Conservation (phyloP, 2,888 invertebrate species). For the Lasius platythorax region DNA sequence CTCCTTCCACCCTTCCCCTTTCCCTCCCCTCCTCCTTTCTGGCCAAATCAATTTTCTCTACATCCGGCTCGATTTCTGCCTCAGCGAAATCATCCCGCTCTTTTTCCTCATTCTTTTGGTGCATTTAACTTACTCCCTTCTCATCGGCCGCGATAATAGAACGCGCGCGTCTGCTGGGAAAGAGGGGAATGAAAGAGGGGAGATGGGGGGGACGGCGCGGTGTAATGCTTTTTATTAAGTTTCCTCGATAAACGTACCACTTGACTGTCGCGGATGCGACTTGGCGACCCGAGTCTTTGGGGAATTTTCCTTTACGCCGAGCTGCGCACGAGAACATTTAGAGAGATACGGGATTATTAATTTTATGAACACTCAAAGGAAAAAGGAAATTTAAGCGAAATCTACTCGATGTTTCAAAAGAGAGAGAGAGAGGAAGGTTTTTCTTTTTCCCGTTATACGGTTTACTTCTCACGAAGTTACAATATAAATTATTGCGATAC, state of each 20-base stretch:
- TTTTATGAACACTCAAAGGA: conserved; percentile 52
- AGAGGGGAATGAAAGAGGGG: too few species aligned
- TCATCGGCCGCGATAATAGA: conserved; percentile 31
- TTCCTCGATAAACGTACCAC: conserved; percentile 46
- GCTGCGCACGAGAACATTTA: conserved; percentile 41
- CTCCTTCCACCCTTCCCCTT: not conserved
- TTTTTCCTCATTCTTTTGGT: conserved; percentile 11
- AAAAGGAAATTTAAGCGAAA: conserved; percentile 36
- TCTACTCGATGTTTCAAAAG: conserved; percentile 11
- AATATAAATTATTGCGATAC: conserved; percentile 42
- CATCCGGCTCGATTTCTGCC: conserved; percentile 31
- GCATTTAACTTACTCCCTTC: not conserved
- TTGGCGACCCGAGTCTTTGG: conserved; percentile 41
- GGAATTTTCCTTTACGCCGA: conserved; percentile 46
- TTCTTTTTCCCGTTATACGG: not conserved
- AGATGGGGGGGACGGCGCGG: not conserved
- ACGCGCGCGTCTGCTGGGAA: not conserved
- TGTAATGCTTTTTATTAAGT: conserved; percentile 54
- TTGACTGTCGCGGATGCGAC: conserved; percentile 53
- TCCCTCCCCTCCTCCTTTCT: too few species aligned
- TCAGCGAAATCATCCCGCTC: conserved; percentile 8
- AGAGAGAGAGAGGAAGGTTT: not conserved
- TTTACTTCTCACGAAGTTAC: conserved; percentile 24
- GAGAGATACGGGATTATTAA: conserved; percentile 53
- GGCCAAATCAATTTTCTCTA: conserved; percentile 32